Conservation (phyloP, 2,113 vertebrate genomes). For the Catharus fuscescens region DNA sequence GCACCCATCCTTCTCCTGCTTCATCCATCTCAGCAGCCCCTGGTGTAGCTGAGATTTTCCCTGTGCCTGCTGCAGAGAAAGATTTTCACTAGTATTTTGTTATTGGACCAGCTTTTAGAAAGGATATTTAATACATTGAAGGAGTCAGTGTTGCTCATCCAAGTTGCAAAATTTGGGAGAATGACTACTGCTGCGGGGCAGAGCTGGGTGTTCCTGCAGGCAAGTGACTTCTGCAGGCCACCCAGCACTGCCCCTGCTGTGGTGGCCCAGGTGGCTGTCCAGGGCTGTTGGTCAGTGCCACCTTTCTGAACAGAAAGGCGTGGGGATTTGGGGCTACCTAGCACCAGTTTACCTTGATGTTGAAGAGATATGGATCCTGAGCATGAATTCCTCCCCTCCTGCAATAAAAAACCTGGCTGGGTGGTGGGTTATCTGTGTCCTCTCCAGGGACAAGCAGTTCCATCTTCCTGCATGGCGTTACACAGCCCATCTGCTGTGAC, state of each 20-base stretch:
- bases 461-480: accelerated
- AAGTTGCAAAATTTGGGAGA: neutral
- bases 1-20: accelerated
- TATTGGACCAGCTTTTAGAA: neutral
- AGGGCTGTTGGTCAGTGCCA: neutral
- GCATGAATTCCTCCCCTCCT: neutral
- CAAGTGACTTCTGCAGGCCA: neutral
- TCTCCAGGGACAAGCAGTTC: neutral
- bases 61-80: neutral
- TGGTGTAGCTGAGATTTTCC: neutral
- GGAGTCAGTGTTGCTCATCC: neutral
- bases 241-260: neutral
- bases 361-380: neutral
- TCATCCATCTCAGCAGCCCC: neutral
- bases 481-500: neutral
- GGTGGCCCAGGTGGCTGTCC: accelerated
- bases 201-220: neutral
- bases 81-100: neutral
- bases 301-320: neutral
- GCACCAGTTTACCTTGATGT: accelerated
- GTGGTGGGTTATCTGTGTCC: accelerated
- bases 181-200: neutral
- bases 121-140: neutral
- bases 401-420: accelerated
- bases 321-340: neutral